Conservation (phyloP, 1,140 invertebrate genomes). For the Listronotus oregonensis region DNA sequence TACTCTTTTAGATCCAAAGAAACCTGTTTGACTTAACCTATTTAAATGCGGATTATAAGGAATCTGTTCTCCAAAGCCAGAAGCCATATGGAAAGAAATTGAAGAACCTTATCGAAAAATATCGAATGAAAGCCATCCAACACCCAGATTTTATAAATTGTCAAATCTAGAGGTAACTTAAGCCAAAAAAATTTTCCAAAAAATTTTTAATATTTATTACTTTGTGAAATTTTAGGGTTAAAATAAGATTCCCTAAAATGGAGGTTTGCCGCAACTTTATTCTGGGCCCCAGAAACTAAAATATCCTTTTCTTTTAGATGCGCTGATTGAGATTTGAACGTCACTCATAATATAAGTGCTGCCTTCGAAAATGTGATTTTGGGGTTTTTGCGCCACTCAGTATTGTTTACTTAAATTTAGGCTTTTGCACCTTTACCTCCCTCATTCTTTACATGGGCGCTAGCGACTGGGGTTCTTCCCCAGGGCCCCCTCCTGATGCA, state of each 20-base stretch:
- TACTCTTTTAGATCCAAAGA: slow-evolving; percentile 72
- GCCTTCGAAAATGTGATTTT: slow-evolving; percentile 63
- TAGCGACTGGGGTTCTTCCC: slow-evolving; percentile 66
- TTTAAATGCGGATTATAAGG: slow-evolving; percentile 62
- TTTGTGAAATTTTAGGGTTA: slow-evolving; percentile 58
- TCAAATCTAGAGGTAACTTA: slow-evolving; percentile 65
- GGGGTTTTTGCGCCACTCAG: slow-evolving; percentile 81
- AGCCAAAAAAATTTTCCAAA: background rate
- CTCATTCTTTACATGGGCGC: slow-evolving; percentile 83
- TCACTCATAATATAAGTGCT: slow-evolving; percentile 65
- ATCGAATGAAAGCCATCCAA: slow-evolving; percentile 74
- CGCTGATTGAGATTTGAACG: slow-evolving; percentile 79
- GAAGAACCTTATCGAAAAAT: slow-evolving; percentile 80
- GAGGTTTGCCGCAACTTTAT: slow-evolving; percentile 96
- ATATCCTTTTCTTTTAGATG: slow-evolving; percentile 85
- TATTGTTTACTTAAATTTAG: slow-evolving; percentile 87
- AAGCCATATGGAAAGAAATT: slow-evolving; percentile 77
- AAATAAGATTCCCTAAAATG: slow-evolving; percentile 83
- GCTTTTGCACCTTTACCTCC: slow-evolving; percentile 82
- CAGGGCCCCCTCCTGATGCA: slow-evolving; percentile 68
- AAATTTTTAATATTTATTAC: background rate
- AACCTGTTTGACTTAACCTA: slow-evolving; percentile 77
- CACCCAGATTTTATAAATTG: slow-evolving; percentile 86
- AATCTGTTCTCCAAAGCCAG: slow-evolving; percentile 67
- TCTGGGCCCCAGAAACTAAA: slow-evolving; percentile 85